Evolutionary conservation across 2,797 vertebrate species (phyloP).

Genomic region (Uromys caudimaculatus): DNA sequence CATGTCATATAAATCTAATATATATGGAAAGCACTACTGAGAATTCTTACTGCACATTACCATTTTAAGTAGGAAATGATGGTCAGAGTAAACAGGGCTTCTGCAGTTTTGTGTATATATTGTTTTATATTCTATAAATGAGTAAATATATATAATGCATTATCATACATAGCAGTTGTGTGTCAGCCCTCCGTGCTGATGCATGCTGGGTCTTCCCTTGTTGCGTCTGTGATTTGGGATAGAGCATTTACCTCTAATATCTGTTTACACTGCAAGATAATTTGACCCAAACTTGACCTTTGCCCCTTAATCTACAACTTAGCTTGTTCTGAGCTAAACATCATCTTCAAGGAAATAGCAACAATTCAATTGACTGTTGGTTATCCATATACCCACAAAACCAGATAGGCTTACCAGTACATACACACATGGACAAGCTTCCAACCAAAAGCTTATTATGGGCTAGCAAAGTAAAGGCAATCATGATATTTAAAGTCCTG

Average conservation of each 20-base stretch:
- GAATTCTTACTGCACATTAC: background rate
- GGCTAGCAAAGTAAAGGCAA: conserved; percentile 41
- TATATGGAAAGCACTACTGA: background rate
- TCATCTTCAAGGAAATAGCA: background rate
- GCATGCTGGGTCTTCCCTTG: background rate
- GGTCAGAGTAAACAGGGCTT: background rate
- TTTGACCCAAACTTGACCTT: conserved; percentile 48
- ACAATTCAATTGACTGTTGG: conserved; percentile 18
- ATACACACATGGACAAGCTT: background rate
- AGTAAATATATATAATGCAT: background rate
- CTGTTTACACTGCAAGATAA: conserved; percentile 53
- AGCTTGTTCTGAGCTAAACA: background rate
- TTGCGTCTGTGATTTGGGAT: conserved; percentile 2
- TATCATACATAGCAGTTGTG: background rate
- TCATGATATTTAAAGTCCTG: conserved; percentile 11
- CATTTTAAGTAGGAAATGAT: conserved; percentile 37
- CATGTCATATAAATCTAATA: background rate
- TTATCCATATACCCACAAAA: background rate
- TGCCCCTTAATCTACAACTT: background rate
- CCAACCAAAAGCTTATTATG: conserved; percentile 6
- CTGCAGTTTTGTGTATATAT: background rate
- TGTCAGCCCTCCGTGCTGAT: background rate
- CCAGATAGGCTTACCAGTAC: background rate
- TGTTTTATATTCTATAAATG: conserved; percentile 25
- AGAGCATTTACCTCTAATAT: background rate